A percentile compares a stretch with the other conserved stretches of the same genome.
phyloP scores from a whole-genome alignment of 2,113 vertebrate genomes.

The Penelope pileata region DNA sequence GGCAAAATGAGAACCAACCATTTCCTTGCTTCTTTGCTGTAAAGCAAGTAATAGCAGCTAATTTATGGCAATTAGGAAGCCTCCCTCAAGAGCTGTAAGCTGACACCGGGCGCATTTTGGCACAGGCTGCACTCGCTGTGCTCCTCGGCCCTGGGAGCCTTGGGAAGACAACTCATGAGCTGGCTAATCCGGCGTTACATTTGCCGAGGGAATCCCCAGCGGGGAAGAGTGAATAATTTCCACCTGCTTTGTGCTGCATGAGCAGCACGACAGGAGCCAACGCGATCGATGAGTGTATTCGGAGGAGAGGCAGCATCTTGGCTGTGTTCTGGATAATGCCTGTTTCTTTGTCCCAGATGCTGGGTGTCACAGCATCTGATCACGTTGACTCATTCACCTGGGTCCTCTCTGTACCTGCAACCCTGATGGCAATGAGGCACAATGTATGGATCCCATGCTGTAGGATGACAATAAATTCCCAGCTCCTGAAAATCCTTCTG shows the following conservation, averaged over 20 bases:
- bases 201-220: constrained; percentile 34
- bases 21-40: not conserved
- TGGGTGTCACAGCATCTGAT: fast-evolving
- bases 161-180: not conserved
- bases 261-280: not conserved
- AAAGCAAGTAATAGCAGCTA: not conserved
- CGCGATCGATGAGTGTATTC: not conserved
- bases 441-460: fast-evolving
- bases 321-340: not conserved
- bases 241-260: not conserved
- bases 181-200: not conserved
- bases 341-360: not conserved
- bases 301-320: not conserved
- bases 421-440: not conserved
- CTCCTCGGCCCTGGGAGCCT: not conserved
- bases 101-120: not conserved
- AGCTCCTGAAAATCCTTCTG: not conserved
- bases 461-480: fast-evolving
- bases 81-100: not conserved
- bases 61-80: constrained; percentile 3
- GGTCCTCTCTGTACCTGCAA: not conserved
- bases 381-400: fast-evolving
- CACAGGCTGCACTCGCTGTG: not conserved
- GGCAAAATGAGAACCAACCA: not conserved
- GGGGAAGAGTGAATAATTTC: constrained; percentile 30